A percentile compares a stretch with the other conserved stretches of the same genome.
These are phyloP conservation scores for Tethya wilhelma DNA, from an alignment of 37 sponge, comb jelly and placozoan species.

Conservation along the genomic window DNA sequence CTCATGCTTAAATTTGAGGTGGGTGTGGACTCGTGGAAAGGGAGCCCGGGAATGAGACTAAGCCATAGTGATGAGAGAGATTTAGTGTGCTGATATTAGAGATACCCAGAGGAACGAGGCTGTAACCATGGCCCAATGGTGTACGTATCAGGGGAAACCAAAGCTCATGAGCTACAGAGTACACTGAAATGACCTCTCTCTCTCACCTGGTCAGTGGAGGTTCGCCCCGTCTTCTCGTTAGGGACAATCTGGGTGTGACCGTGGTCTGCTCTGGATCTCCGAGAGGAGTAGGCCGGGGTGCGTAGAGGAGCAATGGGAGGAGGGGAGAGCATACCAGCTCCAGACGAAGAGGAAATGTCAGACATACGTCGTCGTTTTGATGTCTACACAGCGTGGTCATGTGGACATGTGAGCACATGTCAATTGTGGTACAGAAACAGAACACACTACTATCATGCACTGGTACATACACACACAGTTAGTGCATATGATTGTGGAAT, in stretches of 20 bases:
- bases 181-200: no score
- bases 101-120: no score
- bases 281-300: background rate
- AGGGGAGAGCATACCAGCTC: slow-evolving; percentile 16
- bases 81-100: no score
- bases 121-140: no score
- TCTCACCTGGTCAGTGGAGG: background rate
- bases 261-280: background rate
- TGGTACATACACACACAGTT: background rate
- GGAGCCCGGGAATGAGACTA: no score
- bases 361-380: slow-evolving; percentile 14
- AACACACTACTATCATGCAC: background rate
- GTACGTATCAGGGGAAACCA: no score
- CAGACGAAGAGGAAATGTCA: background rate
- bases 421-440: no score
- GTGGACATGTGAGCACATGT: no score
- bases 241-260: slow-evolving; percentile 20
- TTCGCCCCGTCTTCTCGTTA: slow-evolving; percentile 1
- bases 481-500: background rate
- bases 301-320: slow-evolving; percentile 50
- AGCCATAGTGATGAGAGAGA: no score
- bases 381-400: background rate
- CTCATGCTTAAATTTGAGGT: no score
- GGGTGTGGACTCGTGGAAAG: no score
- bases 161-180: background rate